Evolutionary conservation across 2,888 invertebrate species (phyloP).

Genomic region (Hoplodrina blanda): DNA sequence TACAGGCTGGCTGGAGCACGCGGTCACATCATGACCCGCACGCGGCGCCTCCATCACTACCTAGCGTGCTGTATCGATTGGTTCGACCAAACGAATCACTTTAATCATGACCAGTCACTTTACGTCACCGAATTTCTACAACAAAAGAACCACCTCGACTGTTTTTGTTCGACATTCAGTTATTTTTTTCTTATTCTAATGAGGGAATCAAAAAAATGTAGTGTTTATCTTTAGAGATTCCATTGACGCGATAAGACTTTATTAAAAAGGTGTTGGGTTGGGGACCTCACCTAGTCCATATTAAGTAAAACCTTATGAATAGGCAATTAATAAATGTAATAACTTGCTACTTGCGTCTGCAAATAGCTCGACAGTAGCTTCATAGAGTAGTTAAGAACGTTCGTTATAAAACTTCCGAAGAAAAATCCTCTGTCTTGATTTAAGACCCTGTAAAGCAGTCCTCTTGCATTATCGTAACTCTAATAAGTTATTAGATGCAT

Average conservation of each 20-base stretch:
- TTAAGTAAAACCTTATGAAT: too few relatives aligned
- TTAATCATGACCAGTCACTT: constrained; percentile 67
- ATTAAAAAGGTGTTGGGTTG: not conserved
- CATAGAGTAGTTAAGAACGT: not conserved
- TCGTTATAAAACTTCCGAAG: not conserved
- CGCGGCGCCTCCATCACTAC: constrained; percentile 60
- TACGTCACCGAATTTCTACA: constrained; percentile 54
- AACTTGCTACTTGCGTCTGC: too few relatives aligned
- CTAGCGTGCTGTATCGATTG: constrained; percentile 73
- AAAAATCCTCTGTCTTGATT: too few relatives aligned
- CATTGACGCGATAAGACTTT: not conserved
- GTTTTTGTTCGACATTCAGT: constrained; percentile 34
- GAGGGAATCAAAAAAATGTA: not conserved
- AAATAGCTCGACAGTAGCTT: too few relatives aligned
- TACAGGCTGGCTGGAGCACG: constrained; percentile 68
- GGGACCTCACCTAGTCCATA: not conserved
- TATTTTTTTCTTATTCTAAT: constrained; percentile 33
- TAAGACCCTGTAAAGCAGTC: not conserved
- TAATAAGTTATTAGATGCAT: not conserved
- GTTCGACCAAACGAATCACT: constrained; percentile 70
- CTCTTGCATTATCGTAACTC: not conserved
- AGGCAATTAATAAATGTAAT: too few relatives aligned
- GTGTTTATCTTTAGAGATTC: not conserved
- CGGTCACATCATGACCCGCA: constrained; percentile 71
- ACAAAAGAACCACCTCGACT: constrained; percentile 35